Conservation (phyloP, 2,797 vertebrate species). For the Potorous gilbertii region DNA sequence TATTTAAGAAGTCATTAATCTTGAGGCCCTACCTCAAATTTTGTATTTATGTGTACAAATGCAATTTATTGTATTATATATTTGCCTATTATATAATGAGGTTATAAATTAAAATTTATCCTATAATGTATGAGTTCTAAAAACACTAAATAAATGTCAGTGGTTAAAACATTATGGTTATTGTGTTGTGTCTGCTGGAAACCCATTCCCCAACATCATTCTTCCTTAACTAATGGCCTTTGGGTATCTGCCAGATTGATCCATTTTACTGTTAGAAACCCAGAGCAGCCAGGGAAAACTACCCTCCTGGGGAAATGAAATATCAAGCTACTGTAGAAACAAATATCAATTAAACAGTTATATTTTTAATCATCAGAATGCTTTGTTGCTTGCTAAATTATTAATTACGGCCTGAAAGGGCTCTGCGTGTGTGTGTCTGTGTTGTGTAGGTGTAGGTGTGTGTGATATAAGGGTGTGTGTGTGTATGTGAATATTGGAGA, state of each 20-base stretch:
- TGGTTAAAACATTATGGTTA: conserved; percentile 89
- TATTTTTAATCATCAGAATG: conserved; percentile 75
- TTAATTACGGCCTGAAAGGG: conserved; percentile 66
- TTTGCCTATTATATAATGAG: conserved; percentile 97
- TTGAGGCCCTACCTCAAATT: conserved; percentile 99
- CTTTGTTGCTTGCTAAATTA: conserved; percentile 74
- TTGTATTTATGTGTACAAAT: conserved; percentile 99
- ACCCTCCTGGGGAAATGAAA: conserved; percentile 73
- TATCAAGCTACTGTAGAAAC: conserved; percentile 74
- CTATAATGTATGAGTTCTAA: conserved; percentile 93
- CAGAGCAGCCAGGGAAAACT: conserved; percentile 74
- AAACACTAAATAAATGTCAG: conserved; percentile 97
- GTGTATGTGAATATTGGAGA: conserved; percentile 7
- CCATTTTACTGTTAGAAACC: conserved; percentile 76
- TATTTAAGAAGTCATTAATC: conserved; percentile 93
- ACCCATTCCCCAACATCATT: conserved; percentile 52
- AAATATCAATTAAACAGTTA: conserved; percentile 79
- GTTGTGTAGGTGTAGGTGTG: conserved; percentile 17
- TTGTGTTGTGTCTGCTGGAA: conserved; percentile 65
- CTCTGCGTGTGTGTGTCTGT: conserved; percentile 18
- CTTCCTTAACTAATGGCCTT: conserved; percentile 75
- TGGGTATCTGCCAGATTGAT: conserved; percentile 74
- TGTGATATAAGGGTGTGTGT: conserved; percentile 44
- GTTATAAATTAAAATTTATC: conserved; percentile 94
- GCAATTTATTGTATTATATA: conserved; percentile 98